Evolutionary conservation across 2,797 vertebrate genomes (phyloP).

Genomic region (Carapus acus): DNA sequence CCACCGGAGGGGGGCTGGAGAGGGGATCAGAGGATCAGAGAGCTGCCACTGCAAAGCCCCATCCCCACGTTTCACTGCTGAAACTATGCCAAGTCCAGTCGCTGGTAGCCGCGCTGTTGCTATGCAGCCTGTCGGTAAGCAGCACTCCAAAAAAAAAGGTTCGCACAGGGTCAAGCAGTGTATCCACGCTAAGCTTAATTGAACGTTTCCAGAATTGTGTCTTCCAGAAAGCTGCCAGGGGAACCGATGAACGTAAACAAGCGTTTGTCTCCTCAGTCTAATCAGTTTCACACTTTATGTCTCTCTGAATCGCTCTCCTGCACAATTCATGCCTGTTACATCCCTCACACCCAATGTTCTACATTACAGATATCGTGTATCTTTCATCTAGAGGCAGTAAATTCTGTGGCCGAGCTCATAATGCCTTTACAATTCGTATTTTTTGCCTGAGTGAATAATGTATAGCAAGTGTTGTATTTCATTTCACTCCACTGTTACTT

Average conservation of each 20-base stretch:
- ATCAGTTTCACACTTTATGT: conserved; percentile 9
- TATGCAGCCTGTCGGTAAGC: conserved; percentile 50
- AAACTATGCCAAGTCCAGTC: conserved; percentile 52
- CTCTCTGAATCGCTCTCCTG: background rate
- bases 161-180: conserved; percentile 41
- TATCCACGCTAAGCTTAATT: conserved; percentile 21
- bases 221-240: conserved; percentile 31
- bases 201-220: conserved; percentile 27
- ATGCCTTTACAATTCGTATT: conserved; percentile 14
- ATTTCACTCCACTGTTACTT: conserved; percentile 32
- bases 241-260: background rate
- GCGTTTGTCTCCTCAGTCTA: conserved; percentile 18
- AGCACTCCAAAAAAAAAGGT: conserved; percentile 56
- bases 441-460: conserved; percentile 25
- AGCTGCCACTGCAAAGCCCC: conserved; percentile 41
- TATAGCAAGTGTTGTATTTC: conserved; percentile 21
- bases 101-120: conserved; percentile 43
- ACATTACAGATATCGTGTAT: background rate
- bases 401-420: conserved; percentile 13
- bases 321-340: conserved; percentile 9
- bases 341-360: conserved; percentile 1
- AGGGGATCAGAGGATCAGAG: conserved; percentile 53
- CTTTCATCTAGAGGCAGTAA: background rate
- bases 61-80: conserved; percentile 47
- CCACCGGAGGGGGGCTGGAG: conserved; percentile 38